A percentile compares a stretch with the other conserved stretches of the same genome.
These are phyloP conservation scores for Orthosia cruda DNA, from an alignment of 2,888 invertebrate species.

Conservation along the genomic window DNA sequence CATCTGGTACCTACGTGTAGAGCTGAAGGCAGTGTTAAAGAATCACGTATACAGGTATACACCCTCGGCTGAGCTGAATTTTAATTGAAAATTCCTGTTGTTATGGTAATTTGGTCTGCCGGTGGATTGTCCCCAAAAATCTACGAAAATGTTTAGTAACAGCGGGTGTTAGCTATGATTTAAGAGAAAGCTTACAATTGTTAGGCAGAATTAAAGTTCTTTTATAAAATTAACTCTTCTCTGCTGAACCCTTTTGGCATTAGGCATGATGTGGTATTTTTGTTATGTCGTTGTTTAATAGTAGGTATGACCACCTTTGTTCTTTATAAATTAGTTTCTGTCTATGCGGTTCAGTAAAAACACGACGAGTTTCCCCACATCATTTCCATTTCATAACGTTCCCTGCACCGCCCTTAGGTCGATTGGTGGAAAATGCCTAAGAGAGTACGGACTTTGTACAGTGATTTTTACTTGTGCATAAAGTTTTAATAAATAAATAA, in stretches of 20 bases:
- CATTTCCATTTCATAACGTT: too few relatives aligned
- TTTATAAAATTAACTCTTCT: neutral
- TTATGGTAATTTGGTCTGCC: slow-evolving; percentile 34
- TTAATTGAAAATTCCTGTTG: slow-evolving; percentile 56
- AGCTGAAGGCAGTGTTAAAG: slow-evolving; percentile 20
- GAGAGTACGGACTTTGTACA: too few relatives aligned
- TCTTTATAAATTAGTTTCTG: neutral
- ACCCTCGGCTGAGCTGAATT: slow-evolving; percentile 34
- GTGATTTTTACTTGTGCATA: too few relatives aligned
- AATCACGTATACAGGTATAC: slow-evolving; percentile 33
- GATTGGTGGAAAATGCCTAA: too few relatives aligned
- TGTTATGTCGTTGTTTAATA: neutral
- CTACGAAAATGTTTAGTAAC: neutral
- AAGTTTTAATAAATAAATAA: too few relatives aligned
- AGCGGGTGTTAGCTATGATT: slow-evolving; percentile 2
- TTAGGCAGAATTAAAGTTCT: neutral
- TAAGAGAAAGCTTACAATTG: slow-evolving; percentile 3
- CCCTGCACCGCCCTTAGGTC: too few relatives aligned
- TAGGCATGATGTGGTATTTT: neutral
- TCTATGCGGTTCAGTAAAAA: neutral
- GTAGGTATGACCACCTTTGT: neutral
- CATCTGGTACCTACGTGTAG: slow-evolving; percentile 38
- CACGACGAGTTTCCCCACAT: neutral
- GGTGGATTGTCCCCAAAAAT: slow-evolving; percentile 18
- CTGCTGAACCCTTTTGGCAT: neutral